Evolutionary conservation across 2,888 invertebrate genomes (phyloP).

Genomic region (Germaria angustata): DNA sequence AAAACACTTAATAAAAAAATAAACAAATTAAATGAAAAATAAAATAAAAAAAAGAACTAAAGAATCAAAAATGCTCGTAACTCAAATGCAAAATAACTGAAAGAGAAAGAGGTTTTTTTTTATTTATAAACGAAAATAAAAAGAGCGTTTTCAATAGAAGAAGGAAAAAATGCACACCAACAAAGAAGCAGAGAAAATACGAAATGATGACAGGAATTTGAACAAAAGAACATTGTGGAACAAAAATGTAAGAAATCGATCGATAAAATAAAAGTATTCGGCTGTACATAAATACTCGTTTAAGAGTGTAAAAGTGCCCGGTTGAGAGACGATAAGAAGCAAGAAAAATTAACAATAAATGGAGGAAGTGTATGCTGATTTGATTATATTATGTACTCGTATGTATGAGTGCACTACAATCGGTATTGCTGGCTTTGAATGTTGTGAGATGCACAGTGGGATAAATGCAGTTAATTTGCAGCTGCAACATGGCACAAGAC

Average conservation of each 20-base stretch:
- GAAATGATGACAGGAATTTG: constrained; percentile 52
- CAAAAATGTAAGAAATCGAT: constrained; percentile 43
- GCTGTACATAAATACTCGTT: constrained; percentile 20
- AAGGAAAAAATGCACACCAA: background rate
- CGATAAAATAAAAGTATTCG: constrained; percentile 44
- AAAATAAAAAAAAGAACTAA: background rate
- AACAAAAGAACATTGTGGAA: constrained; percentile 44
- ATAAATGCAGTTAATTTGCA: too few relatives aligned
- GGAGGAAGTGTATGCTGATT: constrained; percentile 3
- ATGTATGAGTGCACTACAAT: background rate
- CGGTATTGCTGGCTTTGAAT: too few relatives aligned
- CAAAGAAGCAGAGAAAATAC: background rate
- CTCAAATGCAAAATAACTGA: constrained; percentile 56
- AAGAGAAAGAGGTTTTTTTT: constrained; percentile 37
- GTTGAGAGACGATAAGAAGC: constrained; percentile 7
- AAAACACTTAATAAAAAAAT: background rate
- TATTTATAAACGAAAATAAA: constrained; percentile 10
- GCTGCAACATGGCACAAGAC: too few relatives aligned
- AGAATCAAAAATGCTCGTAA: constrained; percentile 34
- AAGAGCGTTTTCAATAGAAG: background rate
- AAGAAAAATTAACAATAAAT: constrained; percentile 15
- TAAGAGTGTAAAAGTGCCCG: constrained; percentile 11
- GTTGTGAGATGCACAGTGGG: too few relatives aligned
- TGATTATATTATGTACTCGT: background rate
- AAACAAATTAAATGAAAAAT: constrained; percentile 5